These are phyloP conservation scores for Harpalus rubripes DNA, from an alignment of 2,888 invertebrate species.

Conservation along the genomic window DNA sequence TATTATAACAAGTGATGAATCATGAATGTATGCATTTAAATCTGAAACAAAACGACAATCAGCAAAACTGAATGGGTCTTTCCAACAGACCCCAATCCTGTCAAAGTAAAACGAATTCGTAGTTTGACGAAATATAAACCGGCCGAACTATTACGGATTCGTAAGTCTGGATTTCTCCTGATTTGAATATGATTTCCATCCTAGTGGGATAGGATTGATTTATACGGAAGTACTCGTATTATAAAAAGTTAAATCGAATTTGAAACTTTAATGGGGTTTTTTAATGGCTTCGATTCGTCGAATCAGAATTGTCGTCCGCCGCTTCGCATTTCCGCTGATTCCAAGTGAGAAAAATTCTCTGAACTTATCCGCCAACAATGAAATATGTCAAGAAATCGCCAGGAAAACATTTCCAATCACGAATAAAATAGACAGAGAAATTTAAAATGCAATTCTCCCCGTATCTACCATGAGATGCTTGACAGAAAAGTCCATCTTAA, in stretches of 20 bases:
- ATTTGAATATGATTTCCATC: background rate
- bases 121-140: no score
- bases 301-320: background rate
- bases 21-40: no score
- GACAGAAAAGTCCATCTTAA: no score
- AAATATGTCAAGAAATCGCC: background rate
- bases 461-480: background rate
- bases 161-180: background rate
- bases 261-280: conserved; percentile 62
- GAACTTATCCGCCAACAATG: background rate
- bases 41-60: no score
- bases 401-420: background rate
- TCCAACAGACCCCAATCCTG: no score
- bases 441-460: background rate
- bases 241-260: conserved; percentile 66
- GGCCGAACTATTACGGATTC: no score
- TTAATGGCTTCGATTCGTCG: conserved; percentile 59
- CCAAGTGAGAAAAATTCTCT: conserved; percentile 8
- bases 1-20: no score
- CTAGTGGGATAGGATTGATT: conserved; percentile 13
- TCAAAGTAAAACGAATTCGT: no score
- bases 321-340: conserved; percentile 1
- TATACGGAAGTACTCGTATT: conserved; percentile 33
- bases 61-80: no score
- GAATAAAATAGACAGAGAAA: background rate